phyloP scores from a whole-genome alignment of 2,797 vertebrate species.

The Rhinella marina region DNA sequence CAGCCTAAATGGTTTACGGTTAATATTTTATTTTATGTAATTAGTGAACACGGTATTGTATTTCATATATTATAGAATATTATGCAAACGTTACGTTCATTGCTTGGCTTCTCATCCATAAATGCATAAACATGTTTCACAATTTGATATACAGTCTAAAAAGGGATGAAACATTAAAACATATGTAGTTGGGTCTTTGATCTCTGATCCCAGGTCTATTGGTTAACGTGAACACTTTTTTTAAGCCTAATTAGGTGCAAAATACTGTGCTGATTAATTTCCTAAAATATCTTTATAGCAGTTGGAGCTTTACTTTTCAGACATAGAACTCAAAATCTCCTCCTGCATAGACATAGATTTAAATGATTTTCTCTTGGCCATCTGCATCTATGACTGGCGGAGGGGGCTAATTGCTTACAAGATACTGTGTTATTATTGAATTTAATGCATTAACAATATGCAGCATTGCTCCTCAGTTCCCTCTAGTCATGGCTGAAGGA shows the following conservation, averaged over 20 bases:
- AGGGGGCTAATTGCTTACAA: background rate
- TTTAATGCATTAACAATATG: no score
- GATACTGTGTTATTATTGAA: no score
- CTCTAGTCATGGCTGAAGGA: no score
- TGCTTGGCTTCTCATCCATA: background rate
- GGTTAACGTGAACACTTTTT: background rate
- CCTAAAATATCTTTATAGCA: no score
- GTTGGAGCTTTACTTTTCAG: no score
- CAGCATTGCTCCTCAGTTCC: no score
- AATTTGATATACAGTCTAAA: background rate
- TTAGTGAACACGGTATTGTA: background rate
- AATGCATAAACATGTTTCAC: background rate
- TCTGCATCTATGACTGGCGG: background rate
- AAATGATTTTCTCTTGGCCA: background rate
- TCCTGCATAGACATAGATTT: background rate
- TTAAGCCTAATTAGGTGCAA: background rate
- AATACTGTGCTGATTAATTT: background rate
- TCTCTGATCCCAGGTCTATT: background rate
- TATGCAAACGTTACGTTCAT: background rate
- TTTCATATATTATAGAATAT: background rate
- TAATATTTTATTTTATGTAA: background rate
- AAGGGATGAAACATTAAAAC: background rate
- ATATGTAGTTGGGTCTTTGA: background rate
- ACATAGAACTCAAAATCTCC: no score
- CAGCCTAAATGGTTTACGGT: no score